Percentiles rank a stretch among this genome's conserved stretches.
phyloP scores from a whole-genome alignment of 2,888 invertebrate genomes.

The Lycaena phlaeas region DNA sequence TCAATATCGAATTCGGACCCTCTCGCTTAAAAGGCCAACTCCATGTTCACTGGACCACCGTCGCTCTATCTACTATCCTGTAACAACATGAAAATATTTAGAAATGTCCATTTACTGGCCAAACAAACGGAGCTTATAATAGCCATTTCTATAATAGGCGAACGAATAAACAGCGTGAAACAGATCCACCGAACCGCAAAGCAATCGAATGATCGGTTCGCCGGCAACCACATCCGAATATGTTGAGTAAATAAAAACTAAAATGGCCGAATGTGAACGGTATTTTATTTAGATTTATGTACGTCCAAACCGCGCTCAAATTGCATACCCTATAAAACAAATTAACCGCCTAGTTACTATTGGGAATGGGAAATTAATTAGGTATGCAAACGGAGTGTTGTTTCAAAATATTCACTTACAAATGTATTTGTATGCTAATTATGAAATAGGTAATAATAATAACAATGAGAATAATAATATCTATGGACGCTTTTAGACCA shows the following conservation, averaged over 20 bases:
- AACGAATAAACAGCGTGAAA: slow-evolving; percentile 16
- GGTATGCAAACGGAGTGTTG: background rate
- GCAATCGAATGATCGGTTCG: slow-evolving; percentile 25
- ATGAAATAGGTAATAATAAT: no score
- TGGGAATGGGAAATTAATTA: slow-evolving; percentile 3
- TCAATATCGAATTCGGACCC: no score
- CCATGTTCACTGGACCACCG: no score
- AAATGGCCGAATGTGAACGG: background rate
- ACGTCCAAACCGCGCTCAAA: background rate
- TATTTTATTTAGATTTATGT: slow-evolving; percentile 7
- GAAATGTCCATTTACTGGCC: no score
- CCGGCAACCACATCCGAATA: slow-evolving; percentile 12
- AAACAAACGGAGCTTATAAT: no score
- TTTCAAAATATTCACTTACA: background rate
- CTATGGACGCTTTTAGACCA: no score
- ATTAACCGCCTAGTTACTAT: slow-evolving; percentile 1
- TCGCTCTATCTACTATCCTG: no score
- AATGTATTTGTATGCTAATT: no score
- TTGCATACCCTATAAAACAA: slow-evolving; percentile 2
- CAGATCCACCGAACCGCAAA: slow-evolving; percentile 28
- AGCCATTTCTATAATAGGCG: slow-evolving; percentile 2
- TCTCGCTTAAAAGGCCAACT: no score
- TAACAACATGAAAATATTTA: no score
- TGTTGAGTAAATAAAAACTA: slow-evolving; percentile 10
- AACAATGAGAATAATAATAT: no score